These are phyloP conservation scores for Drosophila neocordata DNA, from an alignment of 1,140 invertebrate genomes.

Conservation along the genomic window DNA sequence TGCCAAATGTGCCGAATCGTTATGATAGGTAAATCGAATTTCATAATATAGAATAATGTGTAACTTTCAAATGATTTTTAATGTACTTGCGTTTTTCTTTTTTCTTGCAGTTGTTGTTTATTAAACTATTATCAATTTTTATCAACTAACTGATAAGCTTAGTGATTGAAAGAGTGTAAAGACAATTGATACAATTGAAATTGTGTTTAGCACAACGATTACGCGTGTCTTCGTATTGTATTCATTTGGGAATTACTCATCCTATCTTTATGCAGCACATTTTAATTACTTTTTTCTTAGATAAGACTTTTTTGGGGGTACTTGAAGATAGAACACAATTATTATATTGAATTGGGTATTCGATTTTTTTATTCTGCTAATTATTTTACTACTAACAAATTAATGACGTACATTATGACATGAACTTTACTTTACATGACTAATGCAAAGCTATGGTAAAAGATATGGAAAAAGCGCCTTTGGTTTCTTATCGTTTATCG, in stretches of 20 bases:
- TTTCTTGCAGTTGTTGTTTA: neutral
- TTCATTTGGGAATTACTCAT: conserved; percentile 56
- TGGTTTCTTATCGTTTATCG: neutral
- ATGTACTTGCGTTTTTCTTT: neutral
- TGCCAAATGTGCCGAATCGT: neutral
- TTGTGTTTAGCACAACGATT: conserved; percentile 52
- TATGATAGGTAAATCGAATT: conserved; percentile 1
- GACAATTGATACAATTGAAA: neutral
- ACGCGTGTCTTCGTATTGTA: conserved; percentile 36
- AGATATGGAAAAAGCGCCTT: neutral
- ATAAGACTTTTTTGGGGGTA: conserved; percentile 17
- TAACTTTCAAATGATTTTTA: neutral
- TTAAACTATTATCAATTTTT: neutral
- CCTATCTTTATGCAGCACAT: conserved; percentile 4
- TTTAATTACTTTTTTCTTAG: conserved; percentile 26
- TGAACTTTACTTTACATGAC: conserved; percentile 45
- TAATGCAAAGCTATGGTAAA: conserved; percentile 14
- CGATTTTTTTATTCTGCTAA: conserved; percentile 4
- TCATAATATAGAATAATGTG: neutral
- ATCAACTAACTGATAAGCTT: neutral
- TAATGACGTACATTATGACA: conserved; percentile 30
- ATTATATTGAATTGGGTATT: conserved; percentile 24
- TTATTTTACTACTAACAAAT: conserved; percentile 18
- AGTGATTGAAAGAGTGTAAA: neutral
- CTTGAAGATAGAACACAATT: conserved; percentile 52